phyloP scores from a whole-genome alignment of 1,140 invertebrate genomes.

The Bombus sibiricus region DNA sequence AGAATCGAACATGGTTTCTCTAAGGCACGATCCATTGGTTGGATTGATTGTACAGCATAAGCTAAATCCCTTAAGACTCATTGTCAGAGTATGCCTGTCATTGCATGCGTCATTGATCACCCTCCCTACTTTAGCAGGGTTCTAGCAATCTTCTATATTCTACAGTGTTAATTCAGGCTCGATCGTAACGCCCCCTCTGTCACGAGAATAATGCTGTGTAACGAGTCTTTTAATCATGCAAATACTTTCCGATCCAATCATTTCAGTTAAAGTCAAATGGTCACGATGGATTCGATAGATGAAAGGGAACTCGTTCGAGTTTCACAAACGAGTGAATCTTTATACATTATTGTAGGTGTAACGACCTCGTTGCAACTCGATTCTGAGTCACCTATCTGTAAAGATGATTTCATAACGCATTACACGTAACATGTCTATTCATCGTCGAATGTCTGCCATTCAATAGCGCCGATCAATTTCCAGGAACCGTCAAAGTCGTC shows the following conservation, averaged over 20 bases:
- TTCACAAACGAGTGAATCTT: neutral
- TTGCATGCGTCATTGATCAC: constrained; percentile 20
- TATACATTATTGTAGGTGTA: neutral
- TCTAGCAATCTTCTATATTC: neutral
- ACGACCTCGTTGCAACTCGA: neutral
- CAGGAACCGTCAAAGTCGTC: neutral
- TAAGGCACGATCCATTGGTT: neutral
- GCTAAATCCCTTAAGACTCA: constrained; percentile 22
- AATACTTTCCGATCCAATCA: neutral
- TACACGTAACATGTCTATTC: neutral
- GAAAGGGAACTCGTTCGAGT: too few relatives aligned
- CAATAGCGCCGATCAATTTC: neutral
- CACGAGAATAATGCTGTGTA: neutral
- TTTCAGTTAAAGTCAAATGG: neutral
- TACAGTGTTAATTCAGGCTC: constrained; percentile 7
- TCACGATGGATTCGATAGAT: neutral
- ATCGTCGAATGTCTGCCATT: neutral
- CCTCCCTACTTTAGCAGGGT: neutral
- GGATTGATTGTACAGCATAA: neutral
- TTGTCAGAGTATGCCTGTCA: neutral
- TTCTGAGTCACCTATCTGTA: neutral
- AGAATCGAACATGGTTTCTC: neutral
- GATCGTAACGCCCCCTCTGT: neutral
- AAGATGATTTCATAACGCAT: neutral
- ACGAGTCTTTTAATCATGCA: neutral